A percentile compares a stretch with the other conserved stretches of the same genome.
Evolutionary conservation across 1,140 invertebrate species (phyloP).

Genomic region (Drosophila elegans): DNA sequence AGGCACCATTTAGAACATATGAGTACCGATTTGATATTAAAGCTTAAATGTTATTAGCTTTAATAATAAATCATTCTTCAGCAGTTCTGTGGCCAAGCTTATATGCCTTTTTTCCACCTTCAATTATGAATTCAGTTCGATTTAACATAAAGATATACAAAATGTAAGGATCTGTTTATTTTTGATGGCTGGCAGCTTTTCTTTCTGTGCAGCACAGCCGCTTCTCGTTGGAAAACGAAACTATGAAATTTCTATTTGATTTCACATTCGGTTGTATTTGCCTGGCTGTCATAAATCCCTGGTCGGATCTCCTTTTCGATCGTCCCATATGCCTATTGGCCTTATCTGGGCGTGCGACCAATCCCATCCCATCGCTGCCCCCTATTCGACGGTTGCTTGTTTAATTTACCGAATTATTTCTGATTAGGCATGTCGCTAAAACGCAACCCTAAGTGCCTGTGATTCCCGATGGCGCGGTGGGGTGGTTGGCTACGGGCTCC

Average conservation of each 20-base stretch:
- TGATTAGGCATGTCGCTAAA: constrained; percentile 53
- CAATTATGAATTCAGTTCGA: too few species aligned
- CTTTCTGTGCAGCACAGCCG: background rate
- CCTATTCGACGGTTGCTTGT: constrained; percentile 45
- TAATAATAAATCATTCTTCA: too few species aligned
- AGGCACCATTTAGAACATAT: too few species aligned
- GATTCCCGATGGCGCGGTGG: background rate
- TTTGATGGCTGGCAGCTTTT: background rate
- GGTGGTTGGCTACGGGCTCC: background rate
- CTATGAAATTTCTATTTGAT: constrained; percentile 77
- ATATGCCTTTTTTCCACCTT: too few species aligned
- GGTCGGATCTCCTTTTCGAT: constrained; percentile 44
- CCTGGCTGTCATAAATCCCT: constrained; percentile 62
- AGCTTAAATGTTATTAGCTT: too few species aligned
- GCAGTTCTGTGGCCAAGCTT: too few species aligned
- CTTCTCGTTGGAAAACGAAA: constrained; percentile 21
- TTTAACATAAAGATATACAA: too few species aligned
- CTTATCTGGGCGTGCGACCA: constrained; percentile 32
- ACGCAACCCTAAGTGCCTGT: constrained; percentile 9
- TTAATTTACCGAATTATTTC: constrained; percentile 78
- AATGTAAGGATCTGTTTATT: too few species aligned
- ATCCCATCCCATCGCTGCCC: constrained; percentile 42
- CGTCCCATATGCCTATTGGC: constrained; percentile 56
- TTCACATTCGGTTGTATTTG: constrained; percentile 67
- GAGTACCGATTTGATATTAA: too few species aligned